A percentile compares a stretch with the other conserved stretches of the same genome.
These are phyloP conservation scores for Lamellibrachia satsuma DNA, from an alignment of 2,888 invertebrate genomes.

Conservation along the genomic window DNA sequence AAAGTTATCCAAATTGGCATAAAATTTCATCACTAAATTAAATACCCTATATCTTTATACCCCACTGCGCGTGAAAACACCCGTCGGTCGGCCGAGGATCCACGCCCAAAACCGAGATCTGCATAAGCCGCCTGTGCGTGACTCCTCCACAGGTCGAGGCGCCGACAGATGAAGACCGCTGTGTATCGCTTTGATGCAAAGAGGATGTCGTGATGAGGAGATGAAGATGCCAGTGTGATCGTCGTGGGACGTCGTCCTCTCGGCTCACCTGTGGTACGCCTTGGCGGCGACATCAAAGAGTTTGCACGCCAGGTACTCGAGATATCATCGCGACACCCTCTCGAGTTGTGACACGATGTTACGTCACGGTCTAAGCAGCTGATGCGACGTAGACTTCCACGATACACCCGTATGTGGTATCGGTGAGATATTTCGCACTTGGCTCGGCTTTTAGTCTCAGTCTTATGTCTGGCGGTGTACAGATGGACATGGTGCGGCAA, in stretches of 20 bases:
- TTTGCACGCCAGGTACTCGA: background rate
- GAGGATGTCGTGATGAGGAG: background rate
- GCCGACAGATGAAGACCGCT: background rate
- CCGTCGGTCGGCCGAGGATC: background rate
- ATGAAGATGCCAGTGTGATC: background rate
- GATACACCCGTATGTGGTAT: background rate
- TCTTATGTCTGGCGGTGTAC: no score
- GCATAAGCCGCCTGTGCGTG: background rate
- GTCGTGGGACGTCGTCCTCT: conserved; percentile 17
- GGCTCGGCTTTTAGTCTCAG: no score
- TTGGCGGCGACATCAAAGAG: background rate
- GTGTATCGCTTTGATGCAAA: conserved; percentile 1
- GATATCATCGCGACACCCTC: background rate
- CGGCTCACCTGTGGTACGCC: background rate
- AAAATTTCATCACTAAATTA: background rate
- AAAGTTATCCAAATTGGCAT: background rate
- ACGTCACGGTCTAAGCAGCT: background rate
- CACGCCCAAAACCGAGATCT: background rate
- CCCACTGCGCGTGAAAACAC: background rate
- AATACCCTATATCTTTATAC: background rate
- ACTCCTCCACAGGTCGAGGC: background rate
- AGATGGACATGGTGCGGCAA: no score
- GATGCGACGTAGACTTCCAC: background rate
- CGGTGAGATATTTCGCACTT: background rate
- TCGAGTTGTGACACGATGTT: background rate